Conservation (phyloP, 2,888 invertebrate species). For the Lasioglossum zephyrum region DNA sequence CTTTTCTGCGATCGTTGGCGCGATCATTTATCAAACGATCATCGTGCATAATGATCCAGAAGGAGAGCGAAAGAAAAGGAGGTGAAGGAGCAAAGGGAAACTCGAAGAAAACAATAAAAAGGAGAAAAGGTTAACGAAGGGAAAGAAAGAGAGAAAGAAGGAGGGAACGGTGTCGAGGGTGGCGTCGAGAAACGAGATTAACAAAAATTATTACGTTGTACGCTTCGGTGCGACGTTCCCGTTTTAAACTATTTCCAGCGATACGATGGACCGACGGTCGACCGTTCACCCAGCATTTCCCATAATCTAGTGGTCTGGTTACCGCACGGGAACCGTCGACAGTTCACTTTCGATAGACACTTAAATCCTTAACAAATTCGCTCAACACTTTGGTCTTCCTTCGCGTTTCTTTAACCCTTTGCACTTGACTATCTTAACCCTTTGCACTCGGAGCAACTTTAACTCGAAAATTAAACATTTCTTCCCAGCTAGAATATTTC, state of each 20-base stretch:
- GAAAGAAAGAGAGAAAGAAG: background rate
- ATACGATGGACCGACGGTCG: background rate
- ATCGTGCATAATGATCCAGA: background rate
- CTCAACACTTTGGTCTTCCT: constrained; percentile 4
- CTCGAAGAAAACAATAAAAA: background rate
- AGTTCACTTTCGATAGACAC: background rate
- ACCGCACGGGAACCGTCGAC: background rate
- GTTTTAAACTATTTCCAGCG: constrained; percentile 25
- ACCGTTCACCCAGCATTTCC: constrained; percentile 19
- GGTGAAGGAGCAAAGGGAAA: background rate
- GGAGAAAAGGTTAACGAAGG: background rate
- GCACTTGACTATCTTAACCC: background rate
- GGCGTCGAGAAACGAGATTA: constrained; percentile 43
- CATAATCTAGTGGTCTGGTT: background rate
- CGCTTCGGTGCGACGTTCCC: constrained; percentile 47
- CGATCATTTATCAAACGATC: background rate
- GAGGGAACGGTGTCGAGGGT: constrained; percentile 15
- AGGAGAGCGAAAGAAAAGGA: background rate
- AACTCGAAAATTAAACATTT: too few species aligned
- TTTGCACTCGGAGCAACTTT: too few species aligned
- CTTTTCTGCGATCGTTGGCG: constrained; percentile 16
- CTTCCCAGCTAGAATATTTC: too few species aligned
- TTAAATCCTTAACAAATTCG: constrained; percentile 2
- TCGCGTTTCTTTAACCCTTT: background rate
- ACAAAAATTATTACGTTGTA: constrained; percentile 42